Base-by-base conservation (phyloP, 1,140 invertebrate species). In the Drosophila lowei region DNA sequence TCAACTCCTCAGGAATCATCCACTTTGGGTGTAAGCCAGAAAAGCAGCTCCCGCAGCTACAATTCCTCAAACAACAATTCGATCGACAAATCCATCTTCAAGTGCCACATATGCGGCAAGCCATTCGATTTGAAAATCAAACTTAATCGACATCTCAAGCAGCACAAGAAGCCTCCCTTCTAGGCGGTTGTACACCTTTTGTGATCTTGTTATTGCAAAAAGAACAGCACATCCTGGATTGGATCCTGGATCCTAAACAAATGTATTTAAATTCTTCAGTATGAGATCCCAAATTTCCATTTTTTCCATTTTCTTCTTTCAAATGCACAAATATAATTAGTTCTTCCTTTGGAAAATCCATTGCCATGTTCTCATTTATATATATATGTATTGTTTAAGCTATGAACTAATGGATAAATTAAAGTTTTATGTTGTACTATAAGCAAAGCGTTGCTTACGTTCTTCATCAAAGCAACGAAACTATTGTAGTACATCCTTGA, bases 51-150 rank as follows among this genome's bases (percentile, higher is more conserved):
- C 5, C 9, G 6, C n/a, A 43, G 15, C 8, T 0, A 2, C 6
- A 38, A 6, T n/a, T 38, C 34, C 34, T 25, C 9, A 23, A 56
- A 6, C 5, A 6, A 21, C 11, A n/a, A 48, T 43, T 44, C 16
- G 15, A 23, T 16, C 23, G 8, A 7, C 13, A 53, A 55, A 15
- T 28, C 57, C 1, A 50, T 52, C 18, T 64, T 21, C 30, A 38
- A 66, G 7, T 90, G 89, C 42, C 61, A 74, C 41, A 54, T 84
- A 16, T 90, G 89, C 50, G 68, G 54, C 2, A 89, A 77, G 59
- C 13, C 48, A 1, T 90, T 89, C 18, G 62, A 85, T 48, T 61
- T 90, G 3, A 75, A 80, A 49, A 84, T 90, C 25, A 89, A 81
- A 47, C 70, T 90, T 6, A 90, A 90, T 60, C 67, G 76, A 6